A percentile compares a stretch with the other conserved stretches of the same genome.
phyloP scores from a whole-genome alignment of 2,113 vertebrate species.

The Dendropsophus ebraccatus region DNA sequence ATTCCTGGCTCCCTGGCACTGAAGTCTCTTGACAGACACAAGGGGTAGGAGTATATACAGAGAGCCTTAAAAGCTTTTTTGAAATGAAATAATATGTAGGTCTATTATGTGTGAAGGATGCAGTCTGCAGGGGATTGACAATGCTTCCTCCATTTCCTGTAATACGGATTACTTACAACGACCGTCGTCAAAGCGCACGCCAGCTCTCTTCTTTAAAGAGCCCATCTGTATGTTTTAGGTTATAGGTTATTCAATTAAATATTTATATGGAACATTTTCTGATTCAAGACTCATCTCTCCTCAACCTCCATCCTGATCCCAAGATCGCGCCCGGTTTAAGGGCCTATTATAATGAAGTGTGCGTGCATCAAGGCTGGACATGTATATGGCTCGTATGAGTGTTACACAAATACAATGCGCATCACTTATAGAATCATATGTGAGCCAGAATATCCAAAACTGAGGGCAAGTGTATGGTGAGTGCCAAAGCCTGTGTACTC shows the following conservation, averaged over 20 bases:
- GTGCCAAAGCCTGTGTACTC: neutral
- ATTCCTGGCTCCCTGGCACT: constrained; percentile 46
- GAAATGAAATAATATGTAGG: constrained; percentile 28
- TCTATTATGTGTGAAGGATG: constrained; percentile 42
- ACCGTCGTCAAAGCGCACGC: neutral
- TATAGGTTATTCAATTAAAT: constrained; percentile 7
- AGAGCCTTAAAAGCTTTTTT: constrained; percentile 53
- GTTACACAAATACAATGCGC: neutral
- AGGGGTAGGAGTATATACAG: constrained; percentile 32
- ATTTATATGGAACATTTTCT: constrained; percentile 26
- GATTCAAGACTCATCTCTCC: neutral
- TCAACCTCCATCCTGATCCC: neutral
- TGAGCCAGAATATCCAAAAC: neutral
- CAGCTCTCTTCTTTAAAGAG: constrained; percentile 13
- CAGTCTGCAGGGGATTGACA: constrained; percentile 8
- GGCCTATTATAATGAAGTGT: constrained; percentile 34
- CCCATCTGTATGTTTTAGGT: constrained; percentile 34
- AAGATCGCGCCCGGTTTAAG: neutral
- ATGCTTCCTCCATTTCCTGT: constrained; percentile 35
- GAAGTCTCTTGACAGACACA: constrained; percentile 16
- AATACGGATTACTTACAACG: constrained; percentile 47
- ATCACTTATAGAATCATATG: neutral
- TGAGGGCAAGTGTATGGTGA: neutral
- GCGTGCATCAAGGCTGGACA: neutral
- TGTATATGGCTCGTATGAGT: neutral